Conservation (phyloP, 2,113 vertebrate species). For the Scopus umbretta region DNA sequence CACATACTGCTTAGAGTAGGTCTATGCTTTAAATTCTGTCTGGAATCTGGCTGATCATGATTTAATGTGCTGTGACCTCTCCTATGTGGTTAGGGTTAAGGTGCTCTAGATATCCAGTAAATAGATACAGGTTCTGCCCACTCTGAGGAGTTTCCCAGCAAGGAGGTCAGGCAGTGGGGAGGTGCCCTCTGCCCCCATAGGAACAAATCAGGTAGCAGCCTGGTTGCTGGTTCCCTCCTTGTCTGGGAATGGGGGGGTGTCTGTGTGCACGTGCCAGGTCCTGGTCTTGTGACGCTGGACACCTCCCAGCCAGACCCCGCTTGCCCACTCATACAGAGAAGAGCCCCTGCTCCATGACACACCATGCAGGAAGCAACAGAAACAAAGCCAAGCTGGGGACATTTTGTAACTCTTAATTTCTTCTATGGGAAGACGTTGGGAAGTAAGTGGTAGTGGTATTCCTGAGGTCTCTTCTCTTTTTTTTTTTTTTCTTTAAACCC, state of each 20-base stretch:
- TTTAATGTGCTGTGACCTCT: neutral
- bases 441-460: neutral
- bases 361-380: neutral
- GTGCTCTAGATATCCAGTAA: neutral
- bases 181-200: neutral
- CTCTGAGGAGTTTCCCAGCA: neutral
- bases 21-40: neutral
- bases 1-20: neutral
- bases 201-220: neutral
- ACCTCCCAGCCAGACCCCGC: neutral
- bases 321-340: neutral
- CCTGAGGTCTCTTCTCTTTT: neutral
- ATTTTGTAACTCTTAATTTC: neutral
- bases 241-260: neutral
- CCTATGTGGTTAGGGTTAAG: neutral
- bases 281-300: neutral
- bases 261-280: accelerated
- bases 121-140: neutral
- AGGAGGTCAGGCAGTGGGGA: neutral
- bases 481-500: neutral
- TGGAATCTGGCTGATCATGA: neutral
- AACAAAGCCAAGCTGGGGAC: neutral
- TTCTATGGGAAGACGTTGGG: neutral
- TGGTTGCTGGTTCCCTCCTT: neutral
- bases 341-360: neutral